These are phyloP conservation scores for Zosterops lateralis DNA, from an alignment of 2,113 vertebrate species.

Conservation along the genomic window DNA sequence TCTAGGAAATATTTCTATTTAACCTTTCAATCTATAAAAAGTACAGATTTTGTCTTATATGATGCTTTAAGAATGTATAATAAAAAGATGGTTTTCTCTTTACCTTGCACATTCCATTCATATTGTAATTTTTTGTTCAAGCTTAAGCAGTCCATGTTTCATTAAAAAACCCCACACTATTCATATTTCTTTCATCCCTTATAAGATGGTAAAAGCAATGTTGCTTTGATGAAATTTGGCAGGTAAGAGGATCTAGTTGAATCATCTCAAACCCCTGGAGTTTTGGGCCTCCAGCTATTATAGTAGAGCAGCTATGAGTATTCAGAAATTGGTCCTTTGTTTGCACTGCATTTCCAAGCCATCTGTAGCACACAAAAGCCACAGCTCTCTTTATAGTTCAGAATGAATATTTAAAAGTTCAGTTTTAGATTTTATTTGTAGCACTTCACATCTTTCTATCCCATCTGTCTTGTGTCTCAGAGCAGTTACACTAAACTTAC, in stretches of 20 bases:
- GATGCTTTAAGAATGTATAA: background rate
- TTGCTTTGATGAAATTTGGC: constrained; percentile 61
- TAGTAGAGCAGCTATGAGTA: constrained; percentile 49
- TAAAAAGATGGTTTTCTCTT: constrained; percentile 32
- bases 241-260: constrained; percentile 58
- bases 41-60: constrained; percentile 4
- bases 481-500: background rate
- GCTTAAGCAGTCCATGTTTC: constrained; percentile 24
- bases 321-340: constrained; percentile 66
- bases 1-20: constrained; percentile 17
- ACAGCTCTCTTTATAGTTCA: constrained; percentile 58
- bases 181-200: constrained; percentile 47
- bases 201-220: constrained; percentile 53
- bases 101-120: constrained; percentile 59
- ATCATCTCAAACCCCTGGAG: constrained; percentile 63
- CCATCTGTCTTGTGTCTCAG: constrained; percentile 43
- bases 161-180: constrained; percentile 22
- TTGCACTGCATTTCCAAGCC: constrained; percentile 62
- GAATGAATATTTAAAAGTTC: constrained; percentile 72
- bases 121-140: constrained; percentile 48
- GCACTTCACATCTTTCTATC: constrained; percentile 42
- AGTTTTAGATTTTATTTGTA: constrained; percentile 62
- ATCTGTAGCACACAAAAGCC: constrained; percentile 64
- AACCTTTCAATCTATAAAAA: constrained; percentile 26
- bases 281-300: constrained; percentile 58